Percentiles rank a stretch among this genome's conserved stretches.
Conservation (phyloP, 2,888 invertebrate genomes). For the Nomada hirtipes region DNA sequence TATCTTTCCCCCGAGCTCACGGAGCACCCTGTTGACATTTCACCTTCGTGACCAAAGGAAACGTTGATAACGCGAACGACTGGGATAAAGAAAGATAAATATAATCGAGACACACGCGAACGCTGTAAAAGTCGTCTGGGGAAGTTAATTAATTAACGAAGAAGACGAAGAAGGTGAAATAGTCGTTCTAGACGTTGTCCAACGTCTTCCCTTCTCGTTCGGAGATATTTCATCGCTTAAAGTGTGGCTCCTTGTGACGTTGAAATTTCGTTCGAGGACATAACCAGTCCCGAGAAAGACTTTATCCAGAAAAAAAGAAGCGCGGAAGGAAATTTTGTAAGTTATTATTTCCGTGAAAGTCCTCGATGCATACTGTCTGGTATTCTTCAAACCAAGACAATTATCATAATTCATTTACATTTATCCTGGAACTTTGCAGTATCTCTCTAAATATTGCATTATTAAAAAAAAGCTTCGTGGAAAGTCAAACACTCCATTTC, state of each 20-base stretch:
- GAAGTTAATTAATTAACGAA: constrained; percentile 51
- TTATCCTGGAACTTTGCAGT: too few species aligned
- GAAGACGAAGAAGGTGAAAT: constrained; percentile 6
- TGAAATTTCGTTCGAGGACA: background rate
- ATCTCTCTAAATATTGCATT: too few species aligned
- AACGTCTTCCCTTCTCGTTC: constrained; percentile 2
- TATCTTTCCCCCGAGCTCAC: constrained; percentile 12
- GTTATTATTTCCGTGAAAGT: background rate
- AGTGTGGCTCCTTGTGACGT: constrained; percentile 8
- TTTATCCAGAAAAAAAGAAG: background rate
- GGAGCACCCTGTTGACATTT: constrained; percentile 18
- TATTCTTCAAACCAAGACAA: too few species aligned
- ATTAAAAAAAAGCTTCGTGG: too few species aligned
- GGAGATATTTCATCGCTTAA: constrained; percentile 17
- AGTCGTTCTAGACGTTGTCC: constrained; percentile 30
- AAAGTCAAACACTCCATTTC: too few species aligned
- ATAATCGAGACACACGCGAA: constrained; percentile 33
- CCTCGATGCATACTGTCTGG: background rate
- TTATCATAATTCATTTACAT: too few species aligned
- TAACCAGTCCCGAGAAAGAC: too few species aligned
- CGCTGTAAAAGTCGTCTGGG: background rate
- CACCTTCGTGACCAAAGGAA: background rate
- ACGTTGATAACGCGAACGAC: constrained; percentile 13
- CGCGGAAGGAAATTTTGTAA: background rate
- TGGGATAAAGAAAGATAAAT: constrained; percentile 44